Evolutionary conservation across 2,888 invertebrate species (phyloP).

Genomic region (Latrodectus hesperus): DNA sequence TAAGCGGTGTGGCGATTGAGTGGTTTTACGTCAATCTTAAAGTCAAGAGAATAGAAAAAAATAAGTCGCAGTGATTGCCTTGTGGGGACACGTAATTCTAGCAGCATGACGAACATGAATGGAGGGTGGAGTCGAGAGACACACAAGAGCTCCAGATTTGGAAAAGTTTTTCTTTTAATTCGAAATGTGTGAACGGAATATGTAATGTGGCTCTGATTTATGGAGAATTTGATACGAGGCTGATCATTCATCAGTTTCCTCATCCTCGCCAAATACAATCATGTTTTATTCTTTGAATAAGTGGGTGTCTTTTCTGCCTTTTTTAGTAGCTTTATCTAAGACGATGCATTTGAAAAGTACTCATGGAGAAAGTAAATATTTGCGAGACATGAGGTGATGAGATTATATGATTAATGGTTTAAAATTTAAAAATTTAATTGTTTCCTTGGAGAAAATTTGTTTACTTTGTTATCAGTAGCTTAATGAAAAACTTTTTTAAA

Average conservation of each 20-base stretch:
- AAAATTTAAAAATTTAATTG: no score
- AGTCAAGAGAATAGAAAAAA: not conserved
- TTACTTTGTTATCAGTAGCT: no score
- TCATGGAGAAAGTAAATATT: no score
- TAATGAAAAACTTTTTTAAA: no score
- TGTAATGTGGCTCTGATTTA: not conserved
- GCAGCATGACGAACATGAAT: not conserved
- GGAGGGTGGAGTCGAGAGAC: conserved; percentile 2
- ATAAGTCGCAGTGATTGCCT: not conserved
- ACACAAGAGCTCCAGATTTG: not conserved
- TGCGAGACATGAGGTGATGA: no score
- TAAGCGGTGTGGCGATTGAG: not conserved
- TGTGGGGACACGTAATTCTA: not conserved
- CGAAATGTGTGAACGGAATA: not conserved
- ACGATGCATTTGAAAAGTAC: no score
- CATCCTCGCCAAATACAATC: not conserved
- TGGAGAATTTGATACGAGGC: not conserved
- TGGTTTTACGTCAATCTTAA: not conserved
- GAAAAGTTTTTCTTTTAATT: conserved; percentile 1
- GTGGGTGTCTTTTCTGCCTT: no score
- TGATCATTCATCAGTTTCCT: not conserved
- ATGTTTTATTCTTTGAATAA: not conserved
- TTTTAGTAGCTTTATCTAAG: no score
- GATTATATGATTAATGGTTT: no score
- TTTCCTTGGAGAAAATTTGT: no score